Percentiles rank a stretch among this genome's conserved stretches.
phyloP scores from a whole-genome alignment of 2,113 vertebrate species.

The Anguilla japonica region DNA sequence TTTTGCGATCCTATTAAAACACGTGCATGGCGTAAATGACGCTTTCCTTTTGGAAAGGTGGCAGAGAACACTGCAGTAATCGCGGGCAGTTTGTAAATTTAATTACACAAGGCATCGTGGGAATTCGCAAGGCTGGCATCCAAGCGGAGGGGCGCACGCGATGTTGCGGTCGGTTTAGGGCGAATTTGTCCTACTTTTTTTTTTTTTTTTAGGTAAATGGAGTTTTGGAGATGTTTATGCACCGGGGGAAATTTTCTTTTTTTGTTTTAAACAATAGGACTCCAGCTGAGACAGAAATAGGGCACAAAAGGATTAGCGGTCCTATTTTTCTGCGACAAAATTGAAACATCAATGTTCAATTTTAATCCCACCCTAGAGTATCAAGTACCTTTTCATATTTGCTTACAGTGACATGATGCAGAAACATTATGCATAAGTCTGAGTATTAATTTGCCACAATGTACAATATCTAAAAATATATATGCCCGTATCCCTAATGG shows the following conservation, averaged over 20 bases:
- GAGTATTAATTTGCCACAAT: neutral
- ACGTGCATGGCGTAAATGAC: constrained; percentile 19
- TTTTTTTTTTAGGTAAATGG: constrained; percentile 27
- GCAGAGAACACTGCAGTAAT: neutral
- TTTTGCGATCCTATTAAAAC: constrained; percentile 32
- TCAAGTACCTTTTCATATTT: constrained; percentile 1
- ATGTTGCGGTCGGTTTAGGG: neutral
- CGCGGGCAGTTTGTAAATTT: neutral
- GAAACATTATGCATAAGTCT: neutral
- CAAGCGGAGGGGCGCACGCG: neutral
- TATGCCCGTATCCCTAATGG: neutral
- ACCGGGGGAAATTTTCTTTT: constrained; percentile 15
- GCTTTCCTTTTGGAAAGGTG: constrained; percentile 14
- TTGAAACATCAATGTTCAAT: constrained; percentile 9
- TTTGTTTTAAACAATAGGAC: constrained; percentile 28
- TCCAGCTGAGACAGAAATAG: constrained; percentile 31
- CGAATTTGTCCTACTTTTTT: neutral
- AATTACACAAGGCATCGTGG: neutral
- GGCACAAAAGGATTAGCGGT: constrained; percentile 33
- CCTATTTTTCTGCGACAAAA: constrained; percentile 23
- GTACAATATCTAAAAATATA: neutral
- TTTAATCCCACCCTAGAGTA: constrained; percentile 26
- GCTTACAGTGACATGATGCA: neutral
- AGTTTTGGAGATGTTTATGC: constrained; percentile 20
- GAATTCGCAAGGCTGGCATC: constrained; percentile 13